phyloP scores from a whole-genome alignment of 1,140 invertebrate genomes.

The Pinna nobilis region DNA sequence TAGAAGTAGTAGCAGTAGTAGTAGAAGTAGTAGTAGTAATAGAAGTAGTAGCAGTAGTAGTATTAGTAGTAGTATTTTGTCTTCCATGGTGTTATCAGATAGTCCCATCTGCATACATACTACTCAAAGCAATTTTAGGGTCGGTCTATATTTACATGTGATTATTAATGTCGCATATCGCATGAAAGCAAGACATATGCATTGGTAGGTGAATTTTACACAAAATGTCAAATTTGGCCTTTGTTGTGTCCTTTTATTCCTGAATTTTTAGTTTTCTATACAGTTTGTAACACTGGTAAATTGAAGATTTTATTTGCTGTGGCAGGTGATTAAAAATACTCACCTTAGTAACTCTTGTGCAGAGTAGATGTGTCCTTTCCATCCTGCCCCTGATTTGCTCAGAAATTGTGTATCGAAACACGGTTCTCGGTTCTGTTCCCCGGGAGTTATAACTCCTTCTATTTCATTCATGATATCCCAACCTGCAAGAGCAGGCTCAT shows the following conservation, averaged over 20 bases:
- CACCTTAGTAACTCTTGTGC: constrained; percentile 54
- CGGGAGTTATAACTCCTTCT: constrained; percentile 70
- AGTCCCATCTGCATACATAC: too few species aligned
- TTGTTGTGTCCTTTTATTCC: neutral
- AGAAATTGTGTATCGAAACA: constrained; percentile 71
- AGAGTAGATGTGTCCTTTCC: constrained; percentile 63
- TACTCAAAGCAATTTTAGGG: too few species aligned
- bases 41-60: too few species aligned
- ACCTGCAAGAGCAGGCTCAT: constrained; percentile 71
- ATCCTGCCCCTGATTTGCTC: constrained; percentile 68
- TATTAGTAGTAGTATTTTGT: too few species aligned
- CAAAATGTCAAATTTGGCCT: neutral
- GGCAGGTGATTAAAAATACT: neutral
- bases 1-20: too few species aligned
- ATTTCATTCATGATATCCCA: constrained; percentile 75
- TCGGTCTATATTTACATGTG: too few species aligned
- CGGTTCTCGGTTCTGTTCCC: constrained; percentile 57
- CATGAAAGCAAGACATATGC: too few species aligned
- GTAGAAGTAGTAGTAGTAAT: too few species aligned
- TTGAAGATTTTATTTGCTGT: neutral
- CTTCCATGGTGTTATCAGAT: too few species aligned
- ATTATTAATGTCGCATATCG: too few species aligned
- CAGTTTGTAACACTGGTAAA: neutral
- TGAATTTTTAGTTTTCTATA: neutral
- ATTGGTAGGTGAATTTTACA: neutral